Percentiles rank a stretch among this genome's conserved stretches.
These are phyloP conservation scores for Cantharis flavilabris DNA, from an alignment of 2,888 invertebrate species.

Conservation along the genomic window DNA sequence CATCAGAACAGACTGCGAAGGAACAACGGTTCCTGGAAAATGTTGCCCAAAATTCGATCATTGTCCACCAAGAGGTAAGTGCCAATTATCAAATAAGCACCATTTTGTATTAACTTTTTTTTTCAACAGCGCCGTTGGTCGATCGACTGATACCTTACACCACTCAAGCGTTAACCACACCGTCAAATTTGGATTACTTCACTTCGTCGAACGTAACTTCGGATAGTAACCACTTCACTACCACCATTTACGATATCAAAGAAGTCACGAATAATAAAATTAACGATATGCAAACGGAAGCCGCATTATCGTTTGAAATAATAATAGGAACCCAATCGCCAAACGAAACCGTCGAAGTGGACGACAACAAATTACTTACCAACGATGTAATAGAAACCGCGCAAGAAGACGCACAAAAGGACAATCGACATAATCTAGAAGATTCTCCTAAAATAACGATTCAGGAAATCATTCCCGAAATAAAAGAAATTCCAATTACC, in stretches of 20 bases:
- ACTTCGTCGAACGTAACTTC: conserved; percentile 21
- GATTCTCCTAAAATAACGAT: conserved; percentile 55
- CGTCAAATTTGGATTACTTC: conserved; percentile 26
- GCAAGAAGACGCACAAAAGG: background rate
- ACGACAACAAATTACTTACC: conserved; percentile 6
- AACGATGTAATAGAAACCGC: conserved; percentile 1
- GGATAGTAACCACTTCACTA: conserved; percentile 5
- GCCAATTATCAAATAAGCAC: background rate
- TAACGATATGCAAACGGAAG: conserved; percentile 9
- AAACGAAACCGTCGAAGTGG: background rate
- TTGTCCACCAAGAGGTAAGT: conserved; percentile 70
- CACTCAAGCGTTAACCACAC: conserved; percentile 22
- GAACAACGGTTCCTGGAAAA: conserved; percentile 71
- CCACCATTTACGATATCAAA: conserved; percentile 21
- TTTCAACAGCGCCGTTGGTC: conserved; percentile 30
- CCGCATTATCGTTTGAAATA: background rate
- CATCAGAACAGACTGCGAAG: conserved; percentile 75
- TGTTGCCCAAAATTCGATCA: conserved; percentile 84
- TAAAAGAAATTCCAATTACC: conserved; percentile 51
- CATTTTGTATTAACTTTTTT: background rate
- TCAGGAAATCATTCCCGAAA: conserved; percentile 64
- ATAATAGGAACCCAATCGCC: background rate
- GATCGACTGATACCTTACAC: conserved; percentile 28
- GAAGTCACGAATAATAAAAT: conserved; percentile 32
- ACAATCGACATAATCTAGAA: background rate